Evolutionary conservation across 2,113 vertebrate species (phyloP), one percentile per base, ranked within the genome.

Genomic region (Gadus chalcogrammus): DNA sequence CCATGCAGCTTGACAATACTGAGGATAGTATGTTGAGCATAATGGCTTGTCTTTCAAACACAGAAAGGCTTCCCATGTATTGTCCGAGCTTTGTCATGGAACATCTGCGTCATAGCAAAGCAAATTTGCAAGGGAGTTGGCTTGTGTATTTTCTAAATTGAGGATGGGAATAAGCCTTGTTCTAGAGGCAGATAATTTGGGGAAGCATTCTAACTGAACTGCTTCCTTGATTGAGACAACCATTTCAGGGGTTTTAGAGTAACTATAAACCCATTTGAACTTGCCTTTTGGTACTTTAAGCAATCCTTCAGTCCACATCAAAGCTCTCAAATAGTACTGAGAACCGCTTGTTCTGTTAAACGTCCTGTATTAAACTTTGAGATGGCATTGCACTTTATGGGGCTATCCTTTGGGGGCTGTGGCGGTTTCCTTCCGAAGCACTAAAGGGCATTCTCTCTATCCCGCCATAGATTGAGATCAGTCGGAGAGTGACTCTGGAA

Each of bases 401-500:
- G 2, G 59, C 60, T 2, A 62, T 22, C 17, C 13, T 74, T 11
- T 12, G 38, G 12, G 42, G 42, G 1, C 15, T 58, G 16, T 35
- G 9, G 5, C 35, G 27, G 62, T 31, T 28, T n/a, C 12, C 12
- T 16, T 64, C 18, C 8, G 18, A 61, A 24, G 58, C 58, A n/a
- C 18, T 60, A 3, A 17, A 60, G 31, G 15, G 16, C 64, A n/a
- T 20, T 20, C 9, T 52, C 64, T 66, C 24, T 12, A 18, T 58
- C 9, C 18, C 18, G 5, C 55, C 58, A 11, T 27, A 99, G 97
- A 97, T 99, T 68, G 97, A 99, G 91, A 94, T 99, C 70, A 97
- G 97, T 66, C 92, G 97, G 48, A 93, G 96, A 62, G 95, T 99
- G 80, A 99, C 97, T 5, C 85, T 99, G 58, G 98, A 99, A 58